Conservation (phyloP, 2,113 vertebrate genomes). For the Centropristis striata region DNA sequence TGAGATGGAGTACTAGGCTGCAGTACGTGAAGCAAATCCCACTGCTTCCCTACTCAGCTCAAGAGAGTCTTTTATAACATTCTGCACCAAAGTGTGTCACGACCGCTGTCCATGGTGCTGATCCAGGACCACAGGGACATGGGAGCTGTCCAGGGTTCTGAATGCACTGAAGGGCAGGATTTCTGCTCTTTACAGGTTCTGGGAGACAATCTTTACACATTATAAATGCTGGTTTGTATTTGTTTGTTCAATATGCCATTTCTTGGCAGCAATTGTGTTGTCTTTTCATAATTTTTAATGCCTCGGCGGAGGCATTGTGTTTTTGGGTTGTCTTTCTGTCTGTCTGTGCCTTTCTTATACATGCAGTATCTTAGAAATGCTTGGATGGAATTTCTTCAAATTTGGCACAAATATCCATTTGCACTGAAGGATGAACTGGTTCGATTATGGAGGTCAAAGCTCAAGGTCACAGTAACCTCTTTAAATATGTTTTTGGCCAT, state of each 20-base stretch:
- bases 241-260: not conserved
- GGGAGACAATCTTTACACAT: not conserved
- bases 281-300: too few species aligned
- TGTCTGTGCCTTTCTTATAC: too few species aligned
- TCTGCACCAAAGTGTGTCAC: not conserved
- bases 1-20: not conserved
- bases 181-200: not conserved
- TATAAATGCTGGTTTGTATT: not conserved
- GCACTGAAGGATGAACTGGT: too few species aligned
- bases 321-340: too few species aligned
- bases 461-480: too few species aligned
- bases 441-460: too few species aligned
- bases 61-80: not conserved
- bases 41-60: not conserved
- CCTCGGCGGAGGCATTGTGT: too few species aligned
- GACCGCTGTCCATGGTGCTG: slow-evolving; percentile 61
- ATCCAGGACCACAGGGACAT: not conserved
- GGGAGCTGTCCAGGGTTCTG: not conserved
- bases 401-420: too few species aligned
- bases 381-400: too few species aligned
- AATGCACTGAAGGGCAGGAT: not conserved
- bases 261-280: not conserved
- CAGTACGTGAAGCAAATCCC: slow-evolving; percentile 1
- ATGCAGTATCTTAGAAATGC: too few species aligned
- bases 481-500: too few species aligned